Base-by-base conservation (phyloP, 2,888 invertebrate genomes). In the Pristionchus fissidentatus region DNA sequence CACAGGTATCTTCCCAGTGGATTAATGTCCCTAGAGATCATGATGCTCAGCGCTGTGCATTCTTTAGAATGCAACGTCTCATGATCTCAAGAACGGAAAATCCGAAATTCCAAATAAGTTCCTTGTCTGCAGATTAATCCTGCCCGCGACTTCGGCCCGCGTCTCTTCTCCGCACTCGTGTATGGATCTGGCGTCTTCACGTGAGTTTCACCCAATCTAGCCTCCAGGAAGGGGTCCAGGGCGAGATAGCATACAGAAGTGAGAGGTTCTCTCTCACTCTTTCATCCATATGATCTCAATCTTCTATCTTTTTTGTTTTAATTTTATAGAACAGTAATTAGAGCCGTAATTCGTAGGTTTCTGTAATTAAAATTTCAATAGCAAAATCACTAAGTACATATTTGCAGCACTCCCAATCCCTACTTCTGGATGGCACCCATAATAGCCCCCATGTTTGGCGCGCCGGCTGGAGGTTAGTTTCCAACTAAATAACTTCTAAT, bases 121-220 rank as follows among this genome's bases (percentile, higher is more conserved):
- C 49, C 2, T 49, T 52, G 8, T 52, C 84, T 29, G 38, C 43
- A 81, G 73, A 83, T 83, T 60, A 88, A 89, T 79, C 89, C 88
- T 15, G 89, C 89, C 26, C 79, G 91, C 79, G 91, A 91, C 84
- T 85, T 91, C 77, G 91, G 91, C 46, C 91, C 91, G 8, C 86
- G 91, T 26, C 85, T 91, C 49, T 91, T 91, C 87, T 86, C 89
- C 19, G 85, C 85, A 49, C 86, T 90, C 80, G 85, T 89, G 38
- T 90, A 91, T 83, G 91, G 91, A 26, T 80, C 83, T n/a, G 88
- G 86, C n/a, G 90, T 88, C 10, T 90, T 91, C 84, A 86, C 84
- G 87, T 89, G 62, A 83, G 85, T 57, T 60, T 55, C 38, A n/a
- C 32, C 29, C 62, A 43, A 55, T 29, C 19, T 19, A 19, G 49